Base-by-base conservation (phyloP, 2,797 vertebrate species). In the Gallinago solitaria region DNA sequence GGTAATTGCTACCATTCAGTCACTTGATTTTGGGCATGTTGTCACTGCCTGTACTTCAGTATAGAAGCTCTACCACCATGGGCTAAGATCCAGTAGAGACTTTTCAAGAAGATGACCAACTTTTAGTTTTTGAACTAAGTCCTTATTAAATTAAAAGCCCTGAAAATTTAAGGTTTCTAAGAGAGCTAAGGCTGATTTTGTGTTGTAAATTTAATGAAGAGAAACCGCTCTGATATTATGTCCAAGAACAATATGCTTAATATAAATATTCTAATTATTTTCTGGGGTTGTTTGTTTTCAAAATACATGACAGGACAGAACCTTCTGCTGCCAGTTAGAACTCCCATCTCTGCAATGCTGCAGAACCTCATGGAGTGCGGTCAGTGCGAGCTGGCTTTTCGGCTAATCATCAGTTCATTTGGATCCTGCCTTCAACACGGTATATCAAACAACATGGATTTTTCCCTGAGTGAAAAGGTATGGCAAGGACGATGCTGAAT, bases 341-440 rank as follows among this genome's bases (percentile, higher is more conserved):
- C 75, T 17, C 99, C 99, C 37, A 97, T 99, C 93, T 90, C 89
- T 39, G 97, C 97, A 74, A 98, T 99, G 97, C 95, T 99, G 17
- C 98, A 99, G 97, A 99, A 97, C 97, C 97, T 99, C 37, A 98
- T 98, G 96, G 99, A 99, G 96, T 99, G 98, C 94, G 99, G 99
- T 95, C 99, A 99, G 91, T 98, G 98, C 57, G 98, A 99, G 93
- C 95, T 99, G 94, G 98, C 98, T n/a, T 97, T 99, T n/a, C 95
- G 98, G 60, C 98, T 99, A 19, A 97, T 98, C 2, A 64, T 98
- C 47, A 97, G 97, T 76, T 98, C 98, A 0, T 99, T 99, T 9
- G 98, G 99, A 56, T 98, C 98, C 96, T 99, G 98, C 78, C 95
- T 99, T 63, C 99, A 98, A 93, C 99, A 99, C 0, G 97, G 98